Evolutionary conservation across 2,888 invertebrate species (phyloP).

Genomic region (Drosophila mercatorum): DNA sequence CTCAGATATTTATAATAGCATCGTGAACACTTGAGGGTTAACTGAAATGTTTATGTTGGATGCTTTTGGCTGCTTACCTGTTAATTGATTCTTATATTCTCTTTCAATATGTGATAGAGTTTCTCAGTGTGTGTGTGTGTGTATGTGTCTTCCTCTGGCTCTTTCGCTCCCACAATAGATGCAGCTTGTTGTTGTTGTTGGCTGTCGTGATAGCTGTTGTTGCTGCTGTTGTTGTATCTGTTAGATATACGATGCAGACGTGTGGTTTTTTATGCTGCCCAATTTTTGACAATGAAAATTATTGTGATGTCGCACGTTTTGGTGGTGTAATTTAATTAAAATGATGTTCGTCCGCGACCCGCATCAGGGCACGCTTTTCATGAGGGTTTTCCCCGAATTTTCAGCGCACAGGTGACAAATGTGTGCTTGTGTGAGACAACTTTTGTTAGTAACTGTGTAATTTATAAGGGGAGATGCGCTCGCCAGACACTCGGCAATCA

Average conservation of each 20-base stretch:
- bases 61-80: conserved; percentile 61
- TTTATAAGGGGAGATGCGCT: conserved; percentile 12
- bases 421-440: conserved; percentile 21
- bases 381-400: conserved; percentile 81
- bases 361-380: conserved; percentile 66
- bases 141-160: neutral
- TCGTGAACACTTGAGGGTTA: conserved; percentile 48
- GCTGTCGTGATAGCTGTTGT: neutral
- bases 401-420: conserved; percentile 66
- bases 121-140: conserved; percentile 3
- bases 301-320: conserved; percentile 74
- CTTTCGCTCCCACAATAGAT: conserved; percentile 12
- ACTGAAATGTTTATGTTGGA: conserved; percentile 38
- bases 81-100: conserved; percentile 82
- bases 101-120: conserved; percentile 10
- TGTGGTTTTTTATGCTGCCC: conserved; percentile 75
- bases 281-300: conserved; percentile 80
- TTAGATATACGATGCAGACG: conserved; percentile 59
- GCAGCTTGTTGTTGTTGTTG: conserved; percentile 18
- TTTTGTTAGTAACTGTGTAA: conserved; percentile 35
- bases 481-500: conserved; percentile 31
- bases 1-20: neutral
- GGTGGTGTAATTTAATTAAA: conserved; percentile 81
- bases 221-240: conserved; percentile 9
- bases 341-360: conserved; percentile 73